A percentile compares a stretch with the other conserved stretches of the same genome.
Conservation (phyloP, 2,113 vertebrate genomes). For the Hystrix cristata region DNA sequence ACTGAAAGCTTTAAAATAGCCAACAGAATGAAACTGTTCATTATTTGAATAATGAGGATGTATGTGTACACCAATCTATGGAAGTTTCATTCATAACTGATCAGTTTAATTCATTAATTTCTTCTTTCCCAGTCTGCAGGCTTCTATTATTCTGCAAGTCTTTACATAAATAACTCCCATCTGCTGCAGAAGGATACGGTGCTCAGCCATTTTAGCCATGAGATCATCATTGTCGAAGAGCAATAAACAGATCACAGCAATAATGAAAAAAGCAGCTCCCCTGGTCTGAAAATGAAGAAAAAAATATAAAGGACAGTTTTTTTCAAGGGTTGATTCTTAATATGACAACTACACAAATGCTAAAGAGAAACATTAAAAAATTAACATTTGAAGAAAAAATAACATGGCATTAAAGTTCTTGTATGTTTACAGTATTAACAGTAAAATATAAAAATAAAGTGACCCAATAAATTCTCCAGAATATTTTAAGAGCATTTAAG, state of each 20-base stretch:
- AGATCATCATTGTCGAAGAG: conserved; percentile 99
- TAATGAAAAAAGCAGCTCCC: conserved; percentile 97
- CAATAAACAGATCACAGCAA: conserved; percentile 96
- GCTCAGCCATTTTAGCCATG: conserved; percentile 99
- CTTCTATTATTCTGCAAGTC: conserved; percentile 41
- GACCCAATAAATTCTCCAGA: conserved; percentile 1
- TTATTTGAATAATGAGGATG: conserved; percentile 40
- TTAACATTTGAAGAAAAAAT: conserved; percentile 56
- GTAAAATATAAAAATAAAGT: conserved; percentile 27
- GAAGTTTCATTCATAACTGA: neutral
- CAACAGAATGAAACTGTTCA: conserved; percentile 48
- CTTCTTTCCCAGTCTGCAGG: neutral
- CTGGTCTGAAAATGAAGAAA: conserved; percentile 91
- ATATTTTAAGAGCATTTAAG: conserved; percentile 51
- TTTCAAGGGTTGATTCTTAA: conserved; percentile 51
- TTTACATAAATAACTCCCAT: conserved; percentile 33
- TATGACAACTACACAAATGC: conserved; percentile 18
- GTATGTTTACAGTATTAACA: conserved; percentile 18
- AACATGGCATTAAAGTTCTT: neutral
- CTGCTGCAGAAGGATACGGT: conserved; percentile 96
- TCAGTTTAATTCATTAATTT: neutral
- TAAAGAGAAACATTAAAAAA: conserved; percentile 15
- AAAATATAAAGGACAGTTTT: neutral
- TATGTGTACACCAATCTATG: neutral
- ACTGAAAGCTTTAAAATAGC: neutral